Evolutionary conservation across 1,140 invertebrate genomes (phyloP), one percentile per base, ranked within the genome.

Genomic region (Mizuhopecten yessoensis): DNA sequence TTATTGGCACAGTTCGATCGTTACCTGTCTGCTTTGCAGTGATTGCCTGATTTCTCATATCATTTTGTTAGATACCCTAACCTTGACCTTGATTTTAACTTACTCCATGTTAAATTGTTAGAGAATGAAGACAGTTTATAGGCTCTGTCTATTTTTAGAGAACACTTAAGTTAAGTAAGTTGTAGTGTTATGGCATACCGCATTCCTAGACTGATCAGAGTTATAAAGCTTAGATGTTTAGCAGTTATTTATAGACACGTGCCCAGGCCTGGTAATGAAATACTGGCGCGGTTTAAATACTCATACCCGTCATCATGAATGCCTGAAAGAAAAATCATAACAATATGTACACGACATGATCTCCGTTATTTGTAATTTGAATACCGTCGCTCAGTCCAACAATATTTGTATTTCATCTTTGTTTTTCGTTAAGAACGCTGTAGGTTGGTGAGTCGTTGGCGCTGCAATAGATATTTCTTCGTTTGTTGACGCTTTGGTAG

Each of bases 191-290:
- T 29, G 29, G 57, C 57, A 75, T 45, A 20, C 42, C 9, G 42
- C 57, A 75, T 75, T 75, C 57, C 57, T 75, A 75, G 57, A 75
- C 57, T 29, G 57, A 75, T 20, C n/a, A n/a, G n/a, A n/a, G n/a
- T 5, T 23, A 49, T 20, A 20, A 23, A 49, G 11, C 13, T 49
- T 49, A 2, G 20, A 49, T 1, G n/a, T n/a, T n/a, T n/a, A n/a
- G n/a, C n/a, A n/a, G n/a, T n/a, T n/a, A n/a, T n/a, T 20, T 75
- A 45, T 45, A 45, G 42, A n/a, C 5, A 75, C n/a, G 5, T 75
- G n/a, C n/a, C n/a, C n/a, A 9, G 23, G 5, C 57, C 57, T 49
- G 45, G 45, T 49, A 15, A 10, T 20, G 20, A 20, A 49, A 49
- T 49, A 49, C 45, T 49, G 1, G n/a, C n/a, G n/a, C n/a, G n/a